Evolutionary conservation across 1,140 invertebrate genomes (phyloP).

Genomic region (Chelonus insularis): DNA sequence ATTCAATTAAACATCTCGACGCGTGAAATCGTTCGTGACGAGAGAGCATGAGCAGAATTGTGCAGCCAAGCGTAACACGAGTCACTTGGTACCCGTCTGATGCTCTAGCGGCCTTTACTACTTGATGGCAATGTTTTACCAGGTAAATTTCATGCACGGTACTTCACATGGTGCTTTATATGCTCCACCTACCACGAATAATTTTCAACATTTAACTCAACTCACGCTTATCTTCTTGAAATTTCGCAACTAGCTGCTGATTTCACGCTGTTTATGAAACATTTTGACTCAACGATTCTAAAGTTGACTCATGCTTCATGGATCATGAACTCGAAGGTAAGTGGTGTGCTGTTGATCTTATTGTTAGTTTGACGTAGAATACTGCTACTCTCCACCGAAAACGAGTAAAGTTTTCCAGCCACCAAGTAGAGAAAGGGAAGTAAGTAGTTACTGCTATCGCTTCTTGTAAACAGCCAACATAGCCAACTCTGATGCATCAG

Average conservation of each 20-base stretch:
- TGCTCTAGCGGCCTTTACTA: neutral
- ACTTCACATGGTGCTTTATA: neutral
- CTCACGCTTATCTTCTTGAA: neutral
- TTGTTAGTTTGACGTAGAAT: conserved; percentile 11
- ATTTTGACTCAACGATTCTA: neutral
- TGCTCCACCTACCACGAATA: neutral
- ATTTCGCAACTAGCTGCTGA: neutral
- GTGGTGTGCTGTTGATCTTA: conserved; percentile 16
- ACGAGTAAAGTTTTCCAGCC: neutral
- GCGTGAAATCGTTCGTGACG: conserved; percentile 21
- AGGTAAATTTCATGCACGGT: neutral
- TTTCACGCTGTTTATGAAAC: conserved; percentile 9
- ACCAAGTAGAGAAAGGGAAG: neutral
- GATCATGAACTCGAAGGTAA: conserved; percentile 10
- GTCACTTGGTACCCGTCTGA: neutral
- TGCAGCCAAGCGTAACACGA: neutral
- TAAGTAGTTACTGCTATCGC: neutral
- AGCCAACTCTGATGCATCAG: neutral
- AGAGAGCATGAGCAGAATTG: conserved; percentile 10
- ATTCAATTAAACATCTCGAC: conserved; percentile 22
- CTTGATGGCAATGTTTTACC: conserved; percentile 13
- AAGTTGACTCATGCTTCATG: conserved; percentile 15
- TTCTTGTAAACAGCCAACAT: neutral
- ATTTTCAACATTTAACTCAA: neutral
- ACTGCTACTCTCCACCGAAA: too few relatives aligned